A percentile compares a stretch with the other conserved stretches of the same genome.
These are phyloP conservation scores for Mormyrops boulengeri DNA, from an alignment of 2,797 vertebrate species.

Conservation along the genomic window DNA sequence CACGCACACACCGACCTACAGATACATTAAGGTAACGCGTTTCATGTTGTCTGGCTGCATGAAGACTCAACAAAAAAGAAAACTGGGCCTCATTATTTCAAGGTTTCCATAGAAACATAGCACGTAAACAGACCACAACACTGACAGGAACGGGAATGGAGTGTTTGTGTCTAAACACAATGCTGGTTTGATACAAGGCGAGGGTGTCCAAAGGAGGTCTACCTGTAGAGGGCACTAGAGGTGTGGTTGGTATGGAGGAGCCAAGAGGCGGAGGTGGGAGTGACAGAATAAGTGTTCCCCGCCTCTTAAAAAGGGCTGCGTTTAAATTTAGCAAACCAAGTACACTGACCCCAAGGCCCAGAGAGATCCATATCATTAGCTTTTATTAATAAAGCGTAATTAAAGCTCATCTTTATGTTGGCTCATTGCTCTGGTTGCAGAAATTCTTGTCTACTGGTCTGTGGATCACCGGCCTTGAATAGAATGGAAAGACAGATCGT, in stretches of 20 bases:
- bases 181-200: background rate
- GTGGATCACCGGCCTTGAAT: background rate
- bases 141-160: background rate
- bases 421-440: slow-evolving; percentile 12
- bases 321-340: slow-evolving; percentile 20
- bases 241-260: background rate
- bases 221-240: background rate
- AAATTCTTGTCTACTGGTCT: background rate
- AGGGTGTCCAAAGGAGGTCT: background rate
- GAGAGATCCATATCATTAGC: slow-evolving; percentile 30
- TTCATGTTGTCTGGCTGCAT: background rate
- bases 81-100: background rate
- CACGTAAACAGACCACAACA: slow-evolving; percentile 17
- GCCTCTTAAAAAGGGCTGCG: background rate
- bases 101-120: slow-evolving; percentile 27
- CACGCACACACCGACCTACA: background rate
- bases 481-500: background rate
- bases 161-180: slow-evolving; percentile 4
- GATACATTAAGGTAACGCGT: background rate
- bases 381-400: slow-evolving; percentile 38
- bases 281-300: background rate
- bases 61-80: background rate
- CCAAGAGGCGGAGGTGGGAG: background rate
- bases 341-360: slow-evolving; percentile 6
- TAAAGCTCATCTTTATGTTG: slow-evolving; percentile 21